These are phyloP conservation scores for Girardinus metallicus DNA, from an alignment of 2,797 vertebrate species.

Conservation along the genomic window DNA sequence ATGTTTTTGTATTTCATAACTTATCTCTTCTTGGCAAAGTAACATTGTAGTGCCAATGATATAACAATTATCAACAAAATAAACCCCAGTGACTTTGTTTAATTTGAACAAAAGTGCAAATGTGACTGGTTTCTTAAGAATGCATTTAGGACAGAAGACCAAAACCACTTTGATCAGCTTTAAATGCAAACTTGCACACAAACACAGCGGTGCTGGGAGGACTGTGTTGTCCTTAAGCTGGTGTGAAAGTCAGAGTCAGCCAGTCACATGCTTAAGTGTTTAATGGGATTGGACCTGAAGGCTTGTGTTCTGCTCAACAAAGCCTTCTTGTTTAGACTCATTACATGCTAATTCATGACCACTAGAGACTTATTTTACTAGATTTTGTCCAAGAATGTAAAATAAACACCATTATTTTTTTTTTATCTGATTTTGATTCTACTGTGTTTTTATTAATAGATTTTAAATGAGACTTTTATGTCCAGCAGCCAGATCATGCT, in stretches of 20 bases:
- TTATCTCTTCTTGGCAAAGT: neutral
- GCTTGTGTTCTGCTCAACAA: conserved; percentile 38
- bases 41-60: neutral
- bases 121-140: conserved; percentile 3
- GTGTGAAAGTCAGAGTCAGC: conserved; percentile 51
- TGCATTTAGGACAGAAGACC: conserved; percentile 17
- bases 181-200: conserved; percentile 21
- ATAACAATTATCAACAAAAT: neutral
- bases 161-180: conserved; percentile 45
- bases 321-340: conserved; percentile 40
- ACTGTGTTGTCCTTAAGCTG: conserved; percentile 34
- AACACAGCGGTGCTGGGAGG: conserved; percentile 10
- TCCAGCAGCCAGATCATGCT: neutral
- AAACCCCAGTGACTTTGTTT: neutral
- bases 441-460: neutral
- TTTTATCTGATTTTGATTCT: neutral
- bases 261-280: conserved; percentile 72
- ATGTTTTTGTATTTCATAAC: neutral
- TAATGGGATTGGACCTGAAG: conserved; percentile 67
- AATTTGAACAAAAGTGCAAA: neutral
- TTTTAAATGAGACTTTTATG: neutral
- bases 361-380: conserved; percentile 7
- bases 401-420: neutral
- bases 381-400: conserved; percentile 1
- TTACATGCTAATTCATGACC: conserved; percentile 31